Percentiles rank a stretch among this genome's conserved stretches.
Evolutionary conservation across 1,140 invertebrate species (phyloP).

Genomic region (Propsilocerus akamusi): DNA sequence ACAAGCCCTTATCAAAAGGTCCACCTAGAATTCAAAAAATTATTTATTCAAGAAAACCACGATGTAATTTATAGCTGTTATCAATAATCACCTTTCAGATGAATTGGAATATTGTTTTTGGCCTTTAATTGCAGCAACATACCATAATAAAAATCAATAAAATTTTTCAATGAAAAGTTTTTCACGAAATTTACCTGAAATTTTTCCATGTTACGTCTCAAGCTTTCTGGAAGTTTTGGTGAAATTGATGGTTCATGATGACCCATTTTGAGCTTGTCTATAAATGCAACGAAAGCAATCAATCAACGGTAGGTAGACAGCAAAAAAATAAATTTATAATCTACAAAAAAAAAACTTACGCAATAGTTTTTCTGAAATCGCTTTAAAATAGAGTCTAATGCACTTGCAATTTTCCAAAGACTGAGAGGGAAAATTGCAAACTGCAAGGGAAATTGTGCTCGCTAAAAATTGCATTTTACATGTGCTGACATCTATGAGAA

Average conservation of each 20-base stretch:
- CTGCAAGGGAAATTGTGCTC: background rate
- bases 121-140: background rate
- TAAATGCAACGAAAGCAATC: too few species aligned
- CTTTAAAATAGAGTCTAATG: background rate
- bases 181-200: slow-evolving; percentile 15
- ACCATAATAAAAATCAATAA: slow-evolving; percentile 4
- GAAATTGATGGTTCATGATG: too few species aligned
- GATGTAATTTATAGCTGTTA: slow-evolving; percentile 17
- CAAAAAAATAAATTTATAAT: too few species aligned
- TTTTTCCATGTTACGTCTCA: slow-evolving; percentile 19
- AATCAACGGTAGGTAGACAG: too few species aligned
- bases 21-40: slow-evolving; percentile 11
- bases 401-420: background rate
- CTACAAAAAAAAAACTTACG: background rate
- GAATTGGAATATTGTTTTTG: slow-evolving; percentile 2
- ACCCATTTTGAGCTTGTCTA: too few species aligned
- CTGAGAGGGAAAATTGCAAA: background rate
- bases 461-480: too few species aligned
- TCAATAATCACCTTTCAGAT: background rate
- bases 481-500: too few species aligned
- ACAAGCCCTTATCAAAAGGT: slow-evolving; percentile 17
- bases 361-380: background rate
- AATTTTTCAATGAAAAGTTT: background rate
- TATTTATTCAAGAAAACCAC: slow-evolving; percentile 17
- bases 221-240: slow-evolving; percentile 14